phyloP scores from a whole-genome alignment of 2,113 vertebrate species.

The Trachemys scripta region DNA sequence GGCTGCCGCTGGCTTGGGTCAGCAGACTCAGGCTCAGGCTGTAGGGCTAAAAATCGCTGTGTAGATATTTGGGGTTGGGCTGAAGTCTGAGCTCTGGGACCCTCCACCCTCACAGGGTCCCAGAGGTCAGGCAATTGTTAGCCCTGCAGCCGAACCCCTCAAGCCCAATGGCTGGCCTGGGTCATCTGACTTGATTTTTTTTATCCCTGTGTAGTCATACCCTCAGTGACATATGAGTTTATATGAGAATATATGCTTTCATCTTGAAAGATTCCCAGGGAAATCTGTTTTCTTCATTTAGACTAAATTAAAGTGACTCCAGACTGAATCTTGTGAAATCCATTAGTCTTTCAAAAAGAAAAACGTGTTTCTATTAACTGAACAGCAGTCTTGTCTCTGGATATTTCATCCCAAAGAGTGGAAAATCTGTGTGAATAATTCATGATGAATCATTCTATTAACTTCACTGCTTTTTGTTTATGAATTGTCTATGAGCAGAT shows the following conservation, averaged over 20 bases:
- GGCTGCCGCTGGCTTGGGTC: not conserved
- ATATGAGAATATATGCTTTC: not conserved
- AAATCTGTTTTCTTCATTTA: not conserved
- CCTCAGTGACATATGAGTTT: not conserved
- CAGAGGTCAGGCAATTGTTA: not conserved
- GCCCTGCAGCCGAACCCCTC: not conserved
- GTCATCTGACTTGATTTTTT: not conserved
- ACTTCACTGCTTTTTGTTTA: not conserved
- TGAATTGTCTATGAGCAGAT: not conserved
- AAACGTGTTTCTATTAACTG: not conserved
- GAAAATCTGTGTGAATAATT: not conserved
- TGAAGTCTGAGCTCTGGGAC: too few relatives aligned
- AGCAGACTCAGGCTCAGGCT: not conserved
- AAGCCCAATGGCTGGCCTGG: not conserved
- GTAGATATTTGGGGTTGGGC: too few relatives aligned
- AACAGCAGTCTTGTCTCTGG: not conserved
- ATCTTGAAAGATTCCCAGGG: not conserved
- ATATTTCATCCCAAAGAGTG: not conserved
- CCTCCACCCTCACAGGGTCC: not conserved
- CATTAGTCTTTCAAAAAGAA: not conserved
- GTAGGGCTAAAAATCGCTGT: not conserved
- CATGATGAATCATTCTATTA: not conserved
- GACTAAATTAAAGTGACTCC: not conserved
- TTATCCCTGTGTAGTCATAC: not conserved
- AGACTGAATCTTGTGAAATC: not conserved